Evolutionary conservation across 2,888 invertebrate species (phyloP).

Genomic region (Epinotia brunnichana): DNA sequence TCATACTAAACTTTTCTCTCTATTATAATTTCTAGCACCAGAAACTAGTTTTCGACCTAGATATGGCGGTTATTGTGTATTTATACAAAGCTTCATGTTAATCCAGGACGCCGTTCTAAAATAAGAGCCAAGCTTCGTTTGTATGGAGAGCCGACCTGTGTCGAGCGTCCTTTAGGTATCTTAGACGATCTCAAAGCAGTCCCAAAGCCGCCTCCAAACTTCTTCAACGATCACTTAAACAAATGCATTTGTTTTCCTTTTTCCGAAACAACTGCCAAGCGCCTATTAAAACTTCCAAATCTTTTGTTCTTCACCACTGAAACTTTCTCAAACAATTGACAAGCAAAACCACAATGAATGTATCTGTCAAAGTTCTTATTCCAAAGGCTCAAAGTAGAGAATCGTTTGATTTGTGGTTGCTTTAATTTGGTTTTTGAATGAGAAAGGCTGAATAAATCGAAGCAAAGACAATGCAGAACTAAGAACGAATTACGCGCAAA

Average conservation of each 20-base stretch:
- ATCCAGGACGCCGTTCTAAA: no score
- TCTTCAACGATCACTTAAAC: neutral
- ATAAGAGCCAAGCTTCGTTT: no score
- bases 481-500: constrained; percentile 48
- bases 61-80: no score
- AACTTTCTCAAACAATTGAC: constrained; percentile 9
- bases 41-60: no score
- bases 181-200: neutral
- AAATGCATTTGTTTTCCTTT: constrained; percentile 11
- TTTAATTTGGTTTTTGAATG: constrained; percentile 42
- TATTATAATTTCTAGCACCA: no score
- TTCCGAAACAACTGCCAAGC: constrained; percentile 8
- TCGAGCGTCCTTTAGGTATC: no score
- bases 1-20: no score
- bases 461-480: constrained; percentile 57
- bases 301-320: constrained; percentile 10
- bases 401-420: neutral
- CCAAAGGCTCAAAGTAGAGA: neutral
- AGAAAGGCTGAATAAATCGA: constrained; percentile 47
- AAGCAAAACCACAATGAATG: neutral
- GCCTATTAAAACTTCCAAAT: constrained; percentile 16
- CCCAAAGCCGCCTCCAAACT: neutral
- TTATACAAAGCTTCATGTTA: no score
- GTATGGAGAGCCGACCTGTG: no score
- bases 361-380: neutral